Evolutionary conservation across 1,140 invertebrate species (phyloP).

Genomic region (Agrilus planipennis): DNA sequence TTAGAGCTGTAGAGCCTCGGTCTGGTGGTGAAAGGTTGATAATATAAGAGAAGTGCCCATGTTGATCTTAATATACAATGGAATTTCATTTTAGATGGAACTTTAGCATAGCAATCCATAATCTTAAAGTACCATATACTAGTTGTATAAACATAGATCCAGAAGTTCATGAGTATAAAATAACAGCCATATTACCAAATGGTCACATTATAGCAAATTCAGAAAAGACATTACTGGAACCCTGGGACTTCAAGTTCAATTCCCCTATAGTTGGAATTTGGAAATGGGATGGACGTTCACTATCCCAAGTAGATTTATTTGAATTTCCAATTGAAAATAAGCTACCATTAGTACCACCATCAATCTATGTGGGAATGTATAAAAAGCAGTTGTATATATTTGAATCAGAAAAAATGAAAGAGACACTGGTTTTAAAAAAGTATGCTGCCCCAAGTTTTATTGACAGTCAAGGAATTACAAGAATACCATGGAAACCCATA

Average conservation of each 20-base stretch:
- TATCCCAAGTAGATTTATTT: constrained; percentile 68
- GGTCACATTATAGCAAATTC: constrained; percentile 56
- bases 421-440: constrained; percentile 30
- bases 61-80: background rate
- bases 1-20: constrained; percentile 73
- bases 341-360: constrained; percentile 37
- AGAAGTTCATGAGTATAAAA: constrained; percentile 39
- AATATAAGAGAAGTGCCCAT: background rate
- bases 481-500: constrained; percentile 60
- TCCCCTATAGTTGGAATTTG: constrained; percentile 77
- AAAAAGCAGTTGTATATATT: constrained; percentile 68
- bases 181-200: constrained; percentile 59
- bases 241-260: constrained; percentile 66
- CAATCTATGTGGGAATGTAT: constrained; percentile 78
- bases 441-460: constrained; percentile 19
- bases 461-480: constrained; percentile 32
- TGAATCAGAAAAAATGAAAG: constrained; percentile 42
- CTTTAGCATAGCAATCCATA: constrained; percentile 84
- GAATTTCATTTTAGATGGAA: constrained; percentile 63
- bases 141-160: constrained; percentile 26
- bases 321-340: constrained; percentile 36
- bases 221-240: constrained; percentile 39
- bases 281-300: constrained; percentile 48
- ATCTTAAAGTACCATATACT: constrained; percentile 49
- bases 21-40: constrained; percentile 69